Evolutionary conservation across 1,140 invertebrate genomes (phyloP), one percentile per base, ranked within the genome.

Genomic region (Drosophila kurseongensis): DNA sequence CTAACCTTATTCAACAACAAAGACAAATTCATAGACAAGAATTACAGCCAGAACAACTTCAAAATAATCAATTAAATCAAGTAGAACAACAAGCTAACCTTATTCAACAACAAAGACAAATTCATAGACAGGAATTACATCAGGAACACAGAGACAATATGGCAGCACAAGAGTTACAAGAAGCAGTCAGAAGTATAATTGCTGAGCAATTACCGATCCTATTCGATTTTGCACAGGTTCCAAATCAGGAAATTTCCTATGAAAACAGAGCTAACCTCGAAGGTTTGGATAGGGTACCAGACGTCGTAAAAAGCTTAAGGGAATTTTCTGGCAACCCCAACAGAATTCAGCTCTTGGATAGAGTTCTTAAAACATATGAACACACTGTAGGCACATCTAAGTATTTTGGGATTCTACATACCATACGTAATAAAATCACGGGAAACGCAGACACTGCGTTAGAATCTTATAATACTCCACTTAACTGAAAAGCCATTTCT

Each of bases 361-460:
- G 57, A 32, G 29, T 32, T 32, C 29, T 32, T 32, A 32, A 32
- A 32, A 32, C 29, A 32, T 32, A 32, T 32, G 29, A 32, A 32
- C 29, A 32, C 29, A 32, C 29, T 32, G 29, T 32, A 32, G 35
- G 67, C 60, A 13, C n/a, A 61, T 35, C 67, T 38, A 75, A 67
- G 45, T 75, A 81, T 50, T 78, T 66, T n/a, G 63, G 57, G 0
- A 78, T 72, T 2, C 42, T 68, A 44, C 50, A 62, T 10, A 66
- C 50, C 2, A 75, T 68, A 14, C 35, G 73, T 3, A 75, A 68
- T 12, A 75, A 78, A 44, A 75, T 73, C 13, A 36, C 54, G 0
- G 68, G 68, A 0, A 10, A 58, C 6, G 75, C 61, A 1, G 67
- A 78, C 23, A 40, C 41, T 4, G 72, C 56, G 6, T 48, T 82